Conservation (phyloP, 2,113 vertebrate genomes). For the Pluvianellus socialis region DNA sequence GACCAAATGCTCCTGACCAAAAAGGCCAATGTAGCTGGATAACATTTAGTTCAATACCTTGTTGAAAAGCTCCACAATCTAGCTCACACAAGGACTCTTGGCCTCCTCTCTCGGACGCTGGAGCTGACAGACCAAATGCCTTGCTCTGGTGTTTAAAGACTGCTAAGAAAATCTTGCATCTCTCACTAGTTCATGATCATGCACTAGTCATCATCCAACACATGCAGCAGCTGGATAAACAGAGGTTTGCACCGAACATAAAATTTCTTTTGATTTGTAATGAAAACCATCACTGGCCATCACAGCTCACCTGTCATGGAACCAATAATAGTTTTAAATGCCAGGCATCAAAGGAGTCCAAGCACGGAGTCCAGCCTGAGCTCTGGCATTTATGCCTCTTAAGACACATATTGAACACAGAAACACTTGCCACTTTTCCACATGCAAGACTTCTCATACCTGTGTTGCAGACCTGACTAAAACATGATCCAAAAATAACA, state of each 20-base stretch:
- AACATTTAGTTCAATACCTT: no score
- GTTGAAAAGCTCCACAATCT: neutral
- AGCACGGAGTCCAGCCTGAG: neutral
- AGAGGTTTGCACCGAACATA: neutral
- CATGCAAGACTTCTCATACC: neutral
- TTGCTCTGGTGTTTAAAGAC: neutral
- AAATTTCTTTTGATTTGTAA: constrained; percentile 38
- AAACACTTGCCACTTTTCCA: constrained; percentile 2
- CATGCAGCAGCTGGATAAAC: neutral
- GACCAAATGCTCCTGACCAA: neutral
- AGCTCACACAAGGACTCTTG: neutral
- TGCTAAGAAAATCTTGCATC: neutral
- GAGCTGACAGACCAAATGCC: neutral
- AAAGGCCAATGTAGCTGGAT: neutral
- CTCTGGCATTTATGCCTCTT: neutral
- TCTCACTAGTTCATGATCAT: neutral
- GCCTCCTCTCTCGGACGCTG: neutral
- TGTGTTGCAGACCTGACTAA: neutral
- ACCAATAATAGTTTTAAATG: neutral
- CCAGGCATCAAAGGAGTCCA: constrained; percentile 15
- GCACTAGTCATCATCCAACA: neutral
- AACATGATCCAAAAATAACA: neutral
- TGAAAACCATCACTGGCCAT: neutral
- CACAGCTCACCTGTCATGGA: constrained; percentile 1
- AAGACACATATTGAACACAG: neutral